A percentile compares a stretch with the other conserved stretches of the same genome.
Evolutionary conservation across 2,797 vertebrate species (phyloP).

Genomic region (Lates japonicus): DNA sequence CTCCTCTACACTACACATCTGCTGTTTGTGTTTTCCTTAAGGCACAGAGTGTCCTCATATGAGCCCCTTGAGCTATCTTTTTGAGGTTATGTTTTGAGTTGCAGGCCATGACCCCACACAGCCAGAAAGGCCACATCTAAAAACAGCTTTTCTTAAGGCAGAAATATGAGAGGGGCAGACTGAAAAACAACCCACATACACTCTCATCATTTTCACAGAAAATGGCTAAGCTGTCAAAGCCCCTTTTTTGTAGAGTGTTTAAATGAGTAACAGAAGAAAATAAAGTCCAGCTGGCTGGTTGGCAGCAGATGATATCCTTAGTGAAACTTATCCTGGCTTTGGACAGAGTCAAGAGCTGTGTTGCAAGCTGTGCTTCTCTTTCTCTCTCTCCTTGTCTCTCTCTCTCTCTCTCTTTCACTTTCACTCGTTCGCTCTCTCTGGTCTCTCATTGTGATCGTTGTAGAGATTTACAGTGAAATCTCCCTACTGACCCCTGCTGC

Average conservation of each 20-base stretch:
- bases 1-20: constrained; percentile 58
- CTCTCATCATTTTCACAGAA: constrained; percentile 29
- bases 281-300: constrained; percentile 64
- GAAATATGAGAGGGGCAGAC: constrained; percentile 6
- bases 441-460: constrained; percentile 65
- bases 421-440: constrained; percentile 18
- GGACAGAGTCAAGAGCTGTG: constrained; percentile 45
- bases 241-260: constrained; percentile 41
- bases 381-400: constrained; percentile 13
- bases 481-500: constrained; percentile 75
- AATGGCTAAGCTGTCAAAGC: constrained; percentile 38
- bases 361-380: constrained; percentile 56
- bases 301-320: constrained; percentile 51
- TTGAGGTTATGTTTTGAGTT: constrained; percentile 62
- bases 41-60: constrained; percentile 48
- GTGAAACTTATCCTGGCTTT: constrained; percentile 64
- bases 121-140: constrained; percentile 57
- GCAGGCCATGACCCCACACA: constrained; percentile 48
- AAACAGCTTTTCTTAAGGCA: constrained; percentile 43
- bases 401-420: constrained; percentile 1
- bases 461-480: constrained; percentile 79
- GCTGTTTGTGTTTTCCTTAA: constrained; percentile 57
- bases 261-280: constrained; percentile 55
- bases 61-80: constrained; percentile 44
- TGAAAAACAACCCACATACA: constrained; percentile 31